Evolutionary conservation across 2,113 vertebrate species (phyloP), one percentile per base, ranked within the genome.

Genomic region (Oreochromis tanganicae): DNA sequence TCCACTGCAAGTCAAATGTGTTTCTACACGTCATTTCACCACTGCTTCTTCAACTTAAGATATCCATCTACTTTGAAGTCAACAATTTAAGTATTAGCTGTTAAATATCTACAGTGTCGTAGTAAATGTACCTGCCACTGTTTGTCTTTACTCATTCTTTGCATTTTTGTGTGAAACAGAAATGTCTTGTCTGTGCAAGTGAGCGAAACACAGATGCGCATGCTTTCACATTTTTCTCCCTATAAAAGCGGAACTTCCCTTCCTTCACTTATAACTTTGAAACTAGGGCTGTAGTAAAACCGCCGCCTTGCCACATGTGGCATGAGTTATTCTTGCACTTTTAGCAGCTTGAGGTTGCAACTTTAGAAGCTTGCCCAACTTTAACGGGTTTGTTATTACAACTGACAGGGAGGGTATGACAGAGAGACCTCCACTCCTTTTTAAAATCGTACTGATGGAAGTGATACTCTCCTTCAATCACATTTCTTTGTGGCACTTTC

Each of bases 261-360:
- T 84, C 68, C 59, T 57, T 84, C 80, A 54, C 83, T 75, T 34
- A 52, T 32, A 46, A 84, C 86, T 90, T 87, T 88, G 79, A 87
- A 86, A 93, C 78, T 41, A 85, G 21, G 55, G 55, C 56, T 93
- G 92, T 89, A 92, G 90, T 92, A 83, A 88, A 94, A 94, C 92
- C 5, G 55, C 84, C 29, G 52, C 80, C 85, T 90, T 86, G 89
- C 90, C 91, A 92, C 91, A 91, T 89, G 90, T 89, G 88, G 87
- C 80, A 84, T 12, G 41, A 66, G 81, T 86, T 94, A 90, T 91
- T 94, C 89, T 91, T 90, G 87, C 81, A 87, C 83, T 63, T 91
- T 83, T 81, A 85, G 92, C 89, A 68, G 90, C 91, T 93, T 91
- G 68, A 85, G 81, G 88, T 73, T 79, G 80, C 57, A 52, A 79